Conservation (phyloP, 2,113 vertebrate genomes). For the Aegotheles bennettii region DNA sequence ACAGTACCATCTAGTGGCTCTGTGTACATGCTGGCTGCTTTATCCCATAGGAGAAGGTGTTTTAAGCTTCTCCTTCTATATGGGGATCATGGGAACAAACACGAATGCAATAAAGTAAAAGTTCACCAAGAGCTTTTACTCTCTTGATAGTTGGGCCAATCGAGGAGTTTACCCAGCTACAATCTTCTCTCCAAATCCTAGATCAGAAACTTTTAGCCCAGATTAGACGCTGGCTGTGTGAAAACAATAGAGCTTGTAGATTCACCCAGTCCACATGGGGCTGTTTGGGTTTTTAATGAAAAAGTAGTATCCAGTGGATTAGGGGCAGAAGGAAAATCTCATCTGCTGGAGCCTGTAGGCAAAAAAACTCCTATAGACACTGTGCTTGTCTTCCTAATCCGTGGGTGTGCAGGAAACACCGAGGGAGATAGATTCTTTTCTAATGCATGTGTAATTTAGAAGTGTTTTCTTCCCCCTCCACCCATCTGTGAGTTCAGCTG, state of each 20-base stretch:
- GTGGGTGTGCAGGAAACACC: conserved; percentile 51
- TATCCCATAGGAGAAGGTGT: neutral
- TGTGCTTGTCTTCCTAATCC: conserved; percentile 40
- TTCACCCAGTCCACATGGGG: neutral
- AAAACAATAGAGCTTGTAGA: neutral
- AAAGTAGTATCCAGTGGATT: conserved; percentile 41
- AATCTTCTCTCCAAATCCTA: neutral
- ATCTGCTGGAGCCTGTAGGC: conserved; percentile 34
- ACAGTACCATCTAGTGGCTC: conserved; percentile 60
- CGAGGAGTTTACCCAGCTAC: neutral
- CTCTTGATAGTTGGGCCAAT: neutral
- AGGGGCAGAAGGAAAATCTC: neutral
- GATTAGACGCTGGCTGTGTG: neutral
- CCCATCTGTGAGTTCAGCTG: conserved; percentile 61
- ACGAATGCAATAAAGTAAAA: neutral
- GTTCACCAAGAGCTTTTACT: neutral
- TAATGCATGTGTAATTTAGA: conserved; percentile 47
- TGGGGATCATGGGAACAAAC: neutral
- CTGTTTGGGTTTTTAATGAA: conserved; percentile 57
- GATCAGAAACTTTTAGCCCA: conserved; percentile 23
- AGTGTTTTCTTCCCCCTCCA: conserved; percentile 42
- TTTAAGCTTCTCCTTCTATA: neutral
- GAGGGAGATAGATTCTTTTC: conserved; percentile 20
- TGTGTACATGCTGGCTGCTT: neutral
- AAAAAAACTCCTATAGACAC: neutral